A percentile compares a stretch with the other conserved stretches of the same genome.
phyloP scores from a whole-genome alignment of 2,113 vertebrate genomes.

The Geococcyx californianus region DNA sequence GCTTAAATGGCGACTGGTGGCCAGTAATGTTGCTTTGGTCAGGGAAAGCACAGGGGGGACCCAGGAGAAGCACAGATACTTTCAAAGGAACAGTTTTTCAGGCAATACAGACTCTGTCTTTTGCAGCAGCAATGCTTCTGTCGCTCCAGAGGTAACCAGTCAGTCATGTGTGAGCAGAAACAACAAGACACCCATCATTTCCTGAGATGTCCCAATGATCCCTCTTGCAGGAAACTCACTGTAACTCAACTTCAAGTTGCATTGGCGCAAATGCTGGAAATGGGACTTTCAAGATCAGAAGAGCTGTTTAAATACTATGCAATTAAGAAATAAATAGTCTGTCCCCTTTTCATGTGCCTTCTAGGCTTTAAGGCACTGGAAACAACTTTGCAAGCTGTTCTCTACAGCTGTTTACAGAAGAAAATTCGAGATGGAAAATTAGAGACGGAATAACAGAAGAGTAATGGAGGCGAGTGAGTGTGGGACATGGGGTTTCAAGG shows the following conservation, averaged over 20 bases:
- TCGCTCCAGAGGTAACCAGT: not conserved
- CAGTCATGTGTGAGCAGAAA: not conserved
- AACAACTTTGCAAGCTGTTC: not conserved
- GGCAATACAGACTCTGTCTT: not conserved
- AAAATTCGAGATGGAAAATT: not conserved
- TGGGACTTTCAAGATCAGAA: not conserved
- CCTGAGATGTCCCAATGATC: not conserved
- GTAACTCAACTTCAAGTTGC: not conserved
- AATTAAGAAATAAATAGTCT: not conserved
- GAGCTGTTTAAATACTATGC: not conserved
- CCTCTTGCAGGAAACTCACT: not conserved
- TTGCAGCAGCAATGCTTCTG: not conserved
- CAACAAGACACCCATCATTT: not conserved
- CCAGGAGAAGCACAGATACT: not conserved
- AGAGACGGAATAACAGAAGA: not conserved
- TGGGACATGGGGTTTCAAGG: accelerated
- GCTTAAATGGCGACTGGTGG: not conserved
- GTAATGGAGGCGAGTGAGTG: not conserved
- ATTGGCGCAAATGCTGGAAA: not conserved
- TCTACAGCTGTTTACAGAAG: not conserved
- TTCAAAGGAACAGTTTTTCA: not conserved
- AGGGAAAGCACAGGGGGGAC: not conserved
- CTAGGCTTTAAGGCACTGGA: not conserved
- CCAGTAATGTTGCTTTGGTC: not conserved
- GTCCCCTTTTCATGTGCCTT: not conserved